Base-by-base conservation (phyloP, 2,797 vertebrate genomes). In the Urocyon cinereoargenteus region DNA sequence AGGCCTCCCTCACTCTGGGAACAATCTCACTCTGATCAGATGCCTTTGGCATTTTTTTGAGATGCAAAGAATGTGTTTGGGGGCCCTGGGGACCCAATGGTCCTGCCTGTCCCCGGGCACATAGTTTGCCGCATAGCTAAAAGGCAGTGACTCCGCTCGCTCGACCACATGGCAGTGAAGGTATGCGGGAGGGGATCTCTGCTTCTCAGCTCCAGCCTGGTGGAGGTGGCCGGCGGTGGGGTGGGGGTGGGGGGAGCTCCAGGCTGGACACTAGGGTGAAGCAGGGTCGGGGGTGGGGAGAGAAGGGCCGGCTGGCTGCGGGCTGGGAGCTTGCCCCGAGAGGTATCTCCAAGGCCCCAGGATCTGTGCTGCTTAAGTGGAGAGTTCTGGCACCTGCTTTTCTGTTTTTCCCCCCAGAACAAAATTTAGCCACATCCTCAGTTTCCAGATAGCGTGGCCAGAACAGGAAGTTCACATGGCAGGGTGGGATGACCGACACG, bases 191-290 rank as follows among this genome's bases (percentile, higher is more conserved):
- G 0, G 0, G 5, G 64, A 61, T 21, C 78, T 82, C 64, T 26
- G 86, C 28, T 72, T 16, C 81, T 84, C 68, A 22, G 87, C 31
- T 78, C 62, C 0, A 5, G 77, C 82, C 72, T 1, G 55, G 3
- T 0, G 2, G 75, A 11, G 0, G 61, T 36, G 86, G 83, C 15
- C n/a, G 0, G 12, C 0, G 3, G 79, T 31, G 6, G 13, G 61
- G 5, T 1, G 21, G 6, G 59, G 57, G 68, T 51, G 1, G 21
- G 6, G 57, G 62, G 57, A 70, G 22, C 53, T 28, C 64, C 31
- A 16, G 79, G 90, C 62, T 0, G 16, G 45, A 34, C 11, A 0
- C 0, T 1, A 0, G 3, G 14, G 59, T 9, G 8, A 13, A 36
- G 18, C 0, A 1, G 7, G 79, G 53, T 13, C 2, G 4, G 55